Percentiles rank a stretch among this genome's conserved stretches.
phyloP scores from a whole-genome alignment of 2,797 vertebrate species.

The Phaenicophaeus curvirostris region DNA sequence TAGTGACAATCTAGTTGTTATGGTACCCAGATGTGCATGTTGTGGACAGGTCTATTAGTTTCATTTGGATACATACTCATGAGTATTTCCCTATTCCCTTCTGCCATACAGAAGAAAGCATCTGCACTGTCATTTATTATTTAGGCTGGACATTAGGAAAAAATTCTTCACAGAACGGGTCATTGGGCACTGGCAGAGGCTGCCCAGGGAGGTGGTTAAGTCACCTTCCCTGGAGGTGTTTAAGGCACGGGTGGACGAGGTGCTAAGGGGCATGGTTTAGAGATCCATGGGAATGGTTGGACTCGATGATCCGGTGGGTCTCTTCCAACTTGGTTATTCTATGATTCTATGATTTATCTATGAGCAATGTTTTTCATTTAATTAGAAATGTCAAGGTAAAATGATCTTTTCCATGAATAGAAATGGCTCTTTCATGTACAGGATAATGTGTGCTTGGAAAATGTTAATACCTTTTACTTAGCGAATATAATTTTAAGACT shows the following conservation, averaged over 20 bases:
- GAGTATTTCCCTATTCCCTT: conserved; percentile 33
- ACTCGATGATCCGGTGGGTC: no score
- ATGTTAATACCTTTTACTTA: conserved; percentile 67
- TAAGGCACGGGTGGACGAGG: no score
- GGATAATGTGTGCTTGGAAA: conserved; percentile 53
- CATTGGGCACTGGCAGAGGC: no score
- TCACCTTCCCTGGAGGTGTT: no score
- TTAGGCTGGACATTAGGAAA: no score
- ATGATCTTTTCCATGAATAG: conserved; percentile 64
- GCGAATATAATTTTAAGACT: conserved; percentile 12
- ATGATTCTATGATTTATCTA: no score
- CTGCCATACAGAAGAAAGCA: conserved; percentile 52
- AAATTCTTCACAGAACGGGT: no score
- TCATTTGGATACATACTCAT: conserved; percentile 2
- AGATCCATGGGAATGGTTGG: no score
- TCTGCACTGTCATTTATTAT: conserved; percentile 74
- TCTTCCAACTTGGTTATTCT: no score
- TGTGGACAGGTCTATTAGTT: conserved; percentile 21
- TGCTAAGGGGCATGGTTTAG: no score
- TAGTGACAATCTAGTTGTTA: background rate
- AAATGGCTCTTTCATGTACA: conserved; percentile 41
- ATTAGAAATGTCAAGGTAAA: conserved; percentile 70
- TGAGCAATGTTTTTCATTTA: conserved; percentile 73
- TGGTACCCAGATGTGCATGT: conserved; percentile 2
- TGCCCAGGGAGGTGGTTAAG: no score